Evolutionary conservation across 2,113 vertebrate species (phyloP).

Genomic region (Procavia capensis): DNA sequence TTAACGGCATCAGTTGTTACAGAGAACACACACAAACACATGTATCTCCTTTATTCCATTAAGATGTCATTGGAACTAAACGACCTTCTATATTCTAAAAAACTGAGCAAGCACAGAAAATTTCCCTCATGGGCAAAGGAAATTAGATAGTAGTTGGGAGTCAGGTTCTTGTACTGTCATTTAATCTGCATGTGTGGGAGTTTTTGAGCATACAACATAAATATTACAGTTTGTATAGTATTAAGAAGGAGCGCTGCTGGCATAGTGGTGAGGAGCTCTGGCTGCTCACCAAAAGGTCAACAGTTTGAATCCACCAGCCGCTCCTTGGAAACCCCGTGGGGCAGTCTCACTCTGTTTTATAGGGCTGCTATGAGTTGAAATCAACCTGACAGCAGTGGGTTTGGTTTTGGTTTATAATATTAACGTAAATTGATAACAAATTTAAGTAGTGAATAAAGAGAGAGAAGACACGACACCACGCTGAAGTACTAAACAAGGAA

Average conservation of each 20-base stretch:
- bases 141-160: not conserved
- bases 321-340: too few species aligned
- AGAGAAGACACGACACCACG: too few species aligned
- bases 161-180: not conserved
- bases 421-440: not conserved
- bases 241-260: too few species aligned
- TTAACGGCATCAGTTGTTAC: not conserved
- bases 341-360: too few species aligned
- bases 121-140: not conserved
- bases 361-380: too few species aligned
- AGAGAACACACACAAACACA: not conserved
- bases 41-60: not conserved
- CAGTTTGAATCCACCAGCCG: too few species aligned
- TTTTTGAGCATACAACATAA: not conserved
- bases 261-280: too few species aligned
- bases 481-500: not conserved
- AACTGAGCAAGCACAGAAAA: not conserved
- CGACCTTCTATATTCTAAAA: not conserved
- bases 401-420: not conserved
- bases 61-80: conserved; percentile 23
- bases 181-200: not conserved
- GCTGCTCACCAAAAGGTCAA: too few species aligned
- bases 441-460: not conserved
- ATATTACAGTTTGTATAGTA: not conserved
- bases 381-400: too few species aligned